Evolutionary conservation across 2,888 invertebrate species (phyloP), one percentile per base, ranked within the genome.

Genomic region (Mellilla xanthometata): DNA sequence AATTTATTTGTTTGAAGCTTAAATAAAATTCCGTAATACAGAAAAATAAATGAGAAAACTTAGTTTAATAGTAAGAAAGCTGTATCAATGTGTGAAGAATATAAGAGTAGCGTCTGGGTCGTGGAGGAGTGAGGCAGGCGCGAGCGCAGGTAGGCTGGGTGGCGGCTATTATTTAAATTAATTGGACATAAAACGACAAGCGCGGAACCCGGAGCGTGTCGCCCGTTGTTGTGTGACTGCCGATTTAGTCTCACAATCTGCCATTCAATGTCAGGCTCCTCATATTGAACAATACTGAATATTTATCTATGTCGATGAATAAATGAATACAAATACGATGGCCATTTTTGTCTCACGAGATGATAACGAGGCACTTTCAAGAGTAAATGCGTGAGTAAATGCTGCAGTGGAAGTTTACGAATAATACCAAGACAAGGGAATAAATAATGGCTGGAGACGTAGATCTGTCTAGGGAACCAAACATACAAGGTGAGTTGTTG

Each of bases 131-230:
- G 66, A 67, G 2, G 24, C 24, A 2, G 15, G 3, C 15, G 15
- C 15, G 6, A 6, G 15, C 69, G 65, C 81, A 84, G 82, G 83
- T 81, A 83, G 79, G 77, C 73, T 72, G 76, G 70, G 71, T 75
- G 76, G 77, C 72, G 66, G 82, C 84, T 80, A 83, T 86, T 84
- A 86, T 86, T 86, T 84, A 86, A 86, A 85, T 86, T 84, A 85
- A 86, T 86, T 86, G 84, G 81, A 82, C 79, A 77, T 81, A 79
- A 82, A 85, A 83, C 80, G 80, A 79, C 72, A 70, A 76, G 65
- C 67, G 67, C 64, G 65, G 69, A 65, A 74, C 69, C 72, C 68
- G 70, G 65, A 78, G 72, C 77, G 75, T 80, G 78, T 80, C 79
- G 78, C 66, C 65, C 61, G 64, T 66, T 73, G 69, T 65, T 69